Conservation (phyloP, 23 tunicate genomes). For the Pegea sp. region DNA sequence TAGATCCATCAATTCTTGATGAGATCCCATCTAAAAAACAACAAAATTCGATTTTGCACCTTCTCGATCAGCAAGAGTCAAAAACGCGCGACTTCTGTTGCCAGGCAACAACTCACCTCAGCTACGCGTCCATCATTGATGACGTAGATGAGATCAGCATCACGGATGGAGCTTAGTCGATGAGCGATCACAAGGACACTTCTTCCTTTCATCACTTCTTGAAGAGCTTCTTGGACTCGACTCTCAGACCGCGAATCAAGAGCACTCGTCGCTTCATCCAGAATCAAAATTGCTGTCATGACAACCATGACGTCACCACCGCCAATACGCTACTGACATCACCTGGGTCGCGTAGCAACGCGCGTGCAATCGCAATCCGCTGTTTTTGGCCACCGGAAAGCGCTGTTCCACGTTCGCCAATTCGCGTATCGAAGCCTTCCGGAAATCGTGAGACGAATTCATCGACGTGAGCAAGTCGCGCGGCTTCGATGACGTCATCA, state of each 20-base stretch:
- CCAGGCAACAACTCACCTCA: too few species aligned
- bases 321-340: too few species aligned
- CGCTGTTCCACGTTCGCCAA: slow-evolving; percentile 81
- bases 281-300: slow-evolving; percentile 77
- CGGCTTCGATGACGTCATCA: slow-evolving; percentile 49
- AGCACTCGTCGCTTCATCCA: slow-evolving; percentile 98
- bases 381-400: slow-evolving; percentile 98
- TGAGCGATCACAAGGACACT: slow-evolving; percentile 85
- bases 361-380: slow-evolving; percentile 94
- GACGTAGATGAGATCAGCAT: slow-evolving; percentile 76
- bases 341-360: slow-evolving; percentile 89
- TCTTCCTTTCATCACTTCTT: slow-evolving; percentile 53
- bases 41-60: too few species aligned
- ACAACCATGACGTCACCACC: too few species aligned
- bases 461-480: slow-evolving; percentile 76
- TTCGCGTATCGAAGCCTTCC: slow-evolving; percentile 64
- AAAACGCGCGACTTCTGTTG: too few species aligned
- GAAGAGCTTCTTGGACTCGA: slow-evolving; percentile 82
- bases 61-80: too few species aligned
- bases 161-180: slow-evolving; percentile 69
- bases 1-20: too few species aligned
- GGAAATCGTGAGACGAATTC: slow-evolving; percentile 50
- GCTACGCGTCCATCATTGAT: slow-evolving; percentile 53
- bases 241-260: slow-evolving; percentile 82
- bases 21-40: too few species aligned